Evolutionary conservation across 1,140 invertebrate species (phyloP), one percentile per base, ranked within the genome.

Genomic region (Hyles vespertilio): DNA sequence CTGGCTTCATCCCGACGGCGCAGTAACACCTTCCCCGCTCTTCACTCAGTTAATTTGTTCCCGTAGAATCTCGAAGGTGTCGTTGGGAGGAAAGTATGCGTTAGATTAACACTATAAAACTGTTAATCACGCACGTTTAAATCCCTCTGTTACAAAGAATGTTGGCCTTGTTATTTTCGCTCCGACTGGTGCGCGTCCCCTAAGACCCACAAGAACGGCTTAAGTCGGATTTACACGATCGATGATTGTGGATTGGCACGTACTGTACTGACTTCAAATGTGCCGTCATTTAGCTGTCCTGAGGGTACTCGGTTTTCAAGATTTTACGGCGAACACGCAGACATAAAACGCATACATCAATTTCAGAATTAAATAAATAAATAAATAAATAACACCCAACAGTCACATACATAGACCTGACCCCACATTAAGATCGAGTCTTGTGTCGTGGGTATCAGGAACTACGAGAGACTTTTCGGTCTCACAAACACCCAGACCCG

Each of bases 211-310:
- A 67, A 70, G 62, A 68, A 58, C 58, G 63, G 59, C 72, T 72
- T 77, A 80, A 69, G 74, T 65, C 69, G 65, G 70, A 72, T 75
- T 81, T 81, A 72, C 68, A 69, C 64, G 71, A 75, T 65, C 74
- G 70, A 75, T 77, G 71, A 72, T 72, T 72, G 69, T 56, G 64
- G 63, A 70, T 68, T 69, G 63, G 62, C 65, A 50, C 12, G 61
- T 59, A 63, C 55, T 60, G 56, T 49, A 56, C 44, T 7, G 46
- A 36, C 51, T 56, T 10, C 10, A 11, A 44, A 44, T 54, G 40
- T 43, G 11, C 11, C 22, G 52, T 44, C 12, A 54, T 54, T 54
- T 44, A 44, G 43, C 36, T 8, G 4, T 40, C 8, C 4, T 8
- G 36, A 40, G 36, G 4, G 8, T 8, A 5, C 36, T 40, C 8